Percentiles rank a stretch among this genome's conserved stretches.
Evolutionary conservation across 2,113 vertebrate species (phyloP).

Genomic region (Stictonetta naevosa): DNA sequence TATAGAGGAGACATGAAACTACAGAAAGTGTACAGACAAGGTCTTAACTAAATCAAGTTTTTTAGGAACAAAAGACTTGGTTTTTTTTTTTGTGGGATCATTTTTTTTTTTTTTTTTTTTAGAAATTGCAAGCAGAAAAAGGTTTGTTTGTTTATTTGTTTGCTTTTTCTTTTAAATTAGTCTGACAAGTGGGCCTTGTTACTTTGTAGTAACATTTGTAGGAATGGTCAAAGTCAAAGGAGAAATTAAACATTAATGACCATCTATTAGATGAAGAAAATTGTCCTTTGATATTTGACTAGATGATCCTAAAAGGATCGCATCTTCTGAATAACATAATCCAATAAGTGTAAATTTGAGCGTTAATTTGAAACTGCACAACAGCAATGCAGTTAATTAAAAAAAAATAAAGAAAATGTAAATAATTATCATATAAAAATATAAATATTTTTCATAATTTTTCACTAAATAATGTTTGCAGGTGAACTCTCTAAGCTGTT

Average conservation of each 20-base stretch:
- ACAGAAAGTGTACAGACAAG: neutral
- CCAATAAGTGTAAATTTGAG: neutral
- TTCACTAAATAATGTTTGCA: neutral
- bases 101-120: neutral
- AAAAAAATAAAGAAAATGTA: neutral
- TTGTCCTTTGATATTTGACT: neutral
- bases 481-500: neutral
- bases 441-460: neutral
- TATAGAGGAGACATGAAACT: neutral
- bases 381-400: neutral
- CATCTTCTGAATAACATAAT: neutral
- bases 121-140: neutral
- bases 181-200: neutral
- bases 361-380: neutral
- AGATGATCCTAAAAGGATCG: neutral
- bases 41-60: neutral
- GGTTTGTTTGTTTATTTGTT: too few relatives aligned
- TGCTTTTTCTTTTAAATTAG: neutral
- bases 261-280: neutral
- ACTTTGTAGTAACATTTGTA: too few relatives aligned
- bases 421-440: neutral
- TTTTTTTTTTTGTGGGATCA: too few relatives aligned
- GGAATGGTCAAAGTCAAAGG: neutral
- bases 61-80: neutral
- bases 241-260: neutral